phyloP scores from a whole-genome alignment of 2,113 vertebrate species.

The Suncus etruscus region DNA sequence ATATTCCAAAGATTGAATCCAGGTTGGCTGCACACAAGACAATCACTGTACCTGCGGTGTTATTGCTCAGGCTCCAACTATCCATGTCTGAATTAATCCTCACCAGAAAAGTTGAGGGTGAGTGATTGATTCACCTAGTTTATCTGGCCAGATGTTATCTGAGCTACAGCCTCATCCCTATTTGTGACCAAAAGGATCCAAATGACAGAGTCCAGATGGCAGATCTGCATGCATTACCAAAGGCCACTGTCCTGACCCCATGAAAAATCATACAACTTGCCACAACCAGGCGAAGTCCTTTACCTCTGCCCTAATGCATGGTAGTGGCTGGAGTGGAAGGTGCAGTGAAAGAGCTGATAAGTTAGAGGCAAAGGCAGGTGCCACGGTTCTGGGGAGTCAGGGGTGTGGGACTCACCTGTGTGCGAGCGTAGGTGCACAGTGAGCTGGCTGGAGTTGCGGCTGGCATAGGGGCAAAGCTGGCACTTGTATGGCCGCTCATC shows the following conservation, averaged over 20 bases:
- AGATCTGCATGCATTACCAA: constrained; percentile 1
- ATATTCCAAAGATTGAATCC: too few relatives aligned
- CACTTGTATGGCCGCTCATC: constrained; percentile 97
- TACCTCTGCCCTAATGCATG: not conserved
- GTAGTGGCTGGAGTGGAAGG: not conserved
- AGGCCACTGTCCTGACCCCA: not conserved
- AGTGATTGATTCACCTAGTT: constrained; percentile 75
- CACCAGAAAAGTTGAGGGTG: constrained; percentile 64
- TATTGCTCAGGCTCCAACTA: not conserved
- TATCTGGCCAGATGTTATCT: constrained; percentile 76
- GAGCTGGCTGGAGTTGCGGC: constrained; percentile 98
- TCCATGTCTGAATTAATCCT: constrained; percentile 73
- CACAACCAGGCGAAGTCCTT: not conserved
- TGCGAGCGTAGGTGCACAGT: constrained; percentile 97
- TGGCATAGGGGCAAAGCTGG: constrained; percentile 97
- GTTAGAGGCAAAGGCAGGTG: not conserved
- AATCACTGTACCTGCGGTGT: too few relatives aligned
- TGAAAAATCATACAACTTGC: too few relatives aligned
- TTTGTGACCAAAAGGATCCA: not conserved
- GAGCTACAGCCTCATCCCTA: constrained; percentile 69
- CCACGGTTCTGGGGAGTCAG: too few relatives aligned
- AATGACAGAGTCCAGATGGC: constrained; percentile 3
- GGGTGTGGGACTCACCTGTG: constrained; percentile 84
- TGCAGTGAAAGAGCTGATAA: too few relatives aligned
- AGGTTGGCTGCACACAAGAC: too few relatives aligned